Evolutionary conservation across 2,888 invertebrate species (phyloP).

Genomic region (Drosophila limbata): DNA sequence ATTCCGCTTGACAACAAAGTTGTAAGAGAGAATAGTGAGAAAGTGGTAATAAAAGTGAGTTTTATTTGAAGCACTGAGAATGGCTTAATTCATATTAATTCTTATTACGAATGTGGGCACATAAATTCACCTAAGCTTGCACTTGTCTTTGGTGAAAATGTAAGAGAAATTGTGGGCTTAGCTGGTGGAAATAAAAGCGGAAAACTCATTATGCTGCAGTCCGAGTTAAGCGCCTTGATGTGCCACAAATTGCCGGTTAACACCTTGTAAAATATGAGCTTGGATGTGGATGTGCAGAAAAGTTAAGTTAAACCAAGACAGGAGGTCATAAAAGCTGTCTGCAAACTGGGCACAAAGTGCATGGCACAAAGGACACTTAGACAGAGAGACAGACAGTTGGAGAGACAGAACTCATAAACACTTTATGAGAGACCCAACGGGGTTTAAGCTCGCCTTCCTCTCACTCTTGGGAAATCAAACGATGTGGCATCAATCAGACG

Average conservation of each 20-base stretch:
- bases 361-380: constrained; percentile 29
- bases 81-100: constrained; percentile 18
- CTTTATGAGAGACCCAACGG: constrained; percentile 63
- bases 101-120: constrained; percentile 20
- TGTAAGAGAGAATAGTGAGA: constrained; percentile 5
- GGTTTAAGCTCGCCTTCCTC: constrained; percentile 39
- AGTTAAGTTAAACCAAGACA: constrained; percentile 8
- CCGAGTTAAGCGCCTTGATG: constrained; percentile 49
- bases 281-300: constrained; percentile 32
- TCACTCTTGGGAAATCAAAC: constrained; percentile 74
- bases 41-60: constrained; percentile 10
- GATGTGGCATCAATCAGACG: constrained; percentile 67
- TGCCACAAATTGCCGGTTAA: constrained; percentile 74
- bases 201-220: constrained; percentile 56
- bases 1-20: constrained; percentile 27
- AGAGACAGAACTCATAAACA: constrained; percentile 64
- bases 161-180: constrained; percentile 26
- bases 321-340: constrained; percentile 55
- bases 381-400: constrained; percentile 23
- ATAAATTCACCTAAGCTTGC: constrained; percentile 18
- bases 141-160: constrained; percentile 9
- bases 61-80: background rate
- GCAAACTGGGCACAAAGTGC: constrained; percentile 50
- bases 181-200: constrained; percentile 30
- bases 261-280: constrained; percentile 73